phyloP scores from a whole-genome alignment of 2,888 invertebrate genomes.

The Ennomos quercinarius region DNA sequence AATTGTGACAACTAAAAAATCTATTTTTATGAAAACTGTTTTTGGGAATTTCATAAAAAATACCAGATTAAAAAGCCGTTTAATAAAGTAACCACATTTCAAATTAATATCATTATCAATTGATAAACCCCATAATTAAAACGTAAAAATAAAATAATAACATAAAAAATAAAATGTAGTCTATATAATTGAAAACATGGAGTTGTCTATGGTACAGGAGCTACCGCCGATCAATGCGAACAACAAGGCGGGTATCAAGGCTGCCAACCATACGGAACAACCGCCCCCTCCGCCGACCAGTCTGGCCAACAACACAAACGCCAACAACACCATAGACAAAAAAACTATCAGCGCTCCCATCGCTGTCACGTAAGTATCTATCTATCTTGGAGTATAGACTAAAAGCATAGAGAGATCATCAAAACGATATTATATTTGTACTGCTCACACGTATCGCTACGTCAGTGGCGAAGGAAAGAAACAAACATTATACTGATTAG shows the following conservation, averaged over 20 bases:
- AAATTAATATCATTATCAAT: no score
- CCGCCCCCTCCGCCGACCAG: conserved; percentile 46
- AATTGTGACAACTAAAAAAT: no score
- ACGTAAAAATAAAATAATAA: conserved; percentile 21
- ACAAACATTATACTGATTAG: no score
- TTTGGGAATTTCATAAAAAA: no score
- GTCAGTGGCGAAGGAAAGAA: no score
- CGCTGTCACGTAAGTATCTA: conserved; percentile 75
- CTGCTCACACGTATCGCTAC: no score
- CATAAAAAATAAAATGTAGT: conserved; percentile 2
- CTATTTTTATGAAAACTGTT: no score
- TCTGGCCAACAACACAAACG: conserved; percentile 57
- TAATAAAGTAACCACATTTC: no score
- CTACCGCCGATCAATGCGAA: conserved; percentile 74
- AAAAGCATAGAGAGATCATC: no score
- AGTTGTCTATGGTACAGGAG: conserved; percentile 62
- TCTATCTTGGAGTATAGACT: no score
- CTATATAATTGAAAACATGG: background rate
- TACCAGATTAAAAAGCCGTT: no score
- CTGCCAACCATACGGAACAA: conserved; percentile 62
- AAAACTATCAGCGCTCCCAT: conserved; percentile 81
- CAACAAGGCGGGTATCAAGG: conserved; percentile 65
- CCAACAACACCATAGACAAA: conserved; percentile 78
- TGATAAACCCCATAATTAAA: conserved; percentile 6
- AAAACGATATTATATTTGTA: no score